Evolutionary conservation across 2,113 vertebrate species (phyloP).

Genomic region (Chlamydotis undulata): DNA sequence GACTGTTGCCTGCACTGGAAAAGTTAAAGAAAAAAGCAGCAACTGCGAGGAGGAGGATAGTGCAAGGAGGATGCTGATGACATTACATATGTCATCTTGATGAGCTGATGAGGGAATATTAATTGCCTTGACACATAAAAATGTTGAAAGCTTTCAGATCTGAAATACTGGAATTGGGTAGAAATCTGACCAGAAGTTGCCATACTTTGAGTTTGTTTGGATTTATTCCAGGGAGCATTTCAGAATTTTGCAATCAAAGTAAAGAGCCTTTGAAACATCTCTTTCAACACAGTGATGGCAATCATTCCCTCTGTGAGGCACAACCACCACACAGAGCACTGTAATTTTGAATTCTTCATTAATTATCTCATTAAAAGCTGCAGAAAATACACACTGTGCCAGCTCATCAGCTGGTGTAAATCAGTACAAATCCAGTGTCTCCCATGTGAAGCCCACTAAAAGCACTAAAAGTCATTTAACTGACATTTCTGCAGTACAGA

Average conservation of each 20-base stretch:
- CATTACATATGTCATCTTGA: slow-evolving; percentile 43
- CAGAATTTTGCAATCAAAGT: slow-evolving; percentile 17
- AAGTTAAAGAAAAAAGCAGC: slow-evolving; percentile 61
- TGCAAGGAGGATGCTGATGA: neutral
- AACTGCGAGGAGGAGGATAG: neutral
- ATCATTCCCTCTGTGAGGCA: neutral
- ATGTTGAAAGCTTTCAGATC: slow-evolving; percentile 10
- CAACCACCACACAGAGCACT: neutral
- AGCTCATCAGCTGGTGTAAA: slow-evolving; percentile 47
- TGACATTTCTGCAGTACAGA: neutral
- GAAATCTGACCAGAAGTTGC: slow-evolving; percentile 18
- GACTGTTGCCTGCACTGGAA: slow-evolving; percentile 28
- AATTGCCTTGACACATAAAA: slow-evolving; percentile 6
- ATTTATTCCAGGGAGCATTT: slow-evolving; percentile 28
- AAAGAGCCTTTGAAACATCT: neutral
- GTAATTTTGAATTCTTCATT: neutral
- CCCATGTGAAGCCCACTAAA: neutral
- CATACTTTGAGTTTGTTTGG: neutral
- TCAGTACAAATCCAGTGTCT: neutral
- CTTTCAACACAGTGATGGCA: neutral
- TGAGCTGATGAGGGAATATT: slow-evolving; percentile 4
- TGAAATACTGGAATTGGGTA: slow-evolving; percentile 29
- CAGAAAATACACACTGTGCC: neutral
- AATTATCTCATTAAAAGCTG: slow-evolving; percentile 15
- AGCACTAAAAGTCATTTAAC: neutral